Evolutionary conservation across 2,797 vertebrate genomes (phyloP), one percentile per base, ranked within the genome.

Genomic region (Acanthurus lineatus): DNA sequence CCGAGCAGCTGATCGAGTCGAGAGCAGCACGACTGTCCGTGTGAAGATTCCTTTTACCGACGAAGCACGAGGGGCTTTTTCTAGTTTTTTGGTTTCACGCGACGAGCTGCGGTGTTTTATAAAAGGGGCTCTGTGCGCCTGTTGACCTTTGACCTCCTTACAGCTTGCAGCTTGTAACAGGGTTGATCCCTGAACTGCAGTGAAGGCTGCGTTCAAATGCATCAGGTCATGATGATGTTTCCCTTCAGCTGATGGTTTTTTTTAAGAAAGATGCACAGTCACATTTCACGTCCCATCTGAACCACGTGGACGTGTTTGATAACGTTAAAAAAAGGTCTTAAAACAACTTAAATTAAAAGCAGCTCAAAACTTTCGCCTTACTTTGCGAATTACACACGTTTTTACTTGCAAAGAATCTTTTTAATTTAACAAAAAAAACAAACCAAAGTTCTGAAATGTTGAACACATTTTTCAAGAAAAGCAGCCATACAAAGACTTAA

Each of bases 1-100:
- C 72, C 0, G 45, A 86, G 79, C 81, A 87, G 83, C 82, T 82
- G 74, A 88, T 86, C 74, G 1, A 47, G 77, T 88, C 82, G 17
- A 84, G 51, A 81, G 78, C 45, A 12, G 25, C 71, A 54, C 5
- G 44, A 86, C 53, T 47, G 76, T 72, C 57, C 17, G 60, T 40
- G 68, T 78, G 32, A 68, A 56, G 60, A 54, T 48, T 69, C 0
- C 3, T 32, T 73, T 79, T 19, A 62, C 47, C 53, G 56, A 62
- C 54, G 25, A 6, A 58, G 38, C 9, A 7, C 1, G 45, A 52
- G 20, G 1, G 42, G 0, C 54, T 73, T 48, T 19, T 25, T 25
- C 25, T n/a, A 22, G 16, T 44, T 60, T 60, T 32, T 53, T 15
- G 10, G 9, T 8, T 60, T 14, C 20, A 19, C 2, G 62, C 48